A percentile compares a stretch with the other conserved stretches of the same genome.
These are phyloP conservation scores for Cephus runcator DNA, from an alignment of 2,888 invertebrate genomes.

Conservation along the genomic window DNA sequence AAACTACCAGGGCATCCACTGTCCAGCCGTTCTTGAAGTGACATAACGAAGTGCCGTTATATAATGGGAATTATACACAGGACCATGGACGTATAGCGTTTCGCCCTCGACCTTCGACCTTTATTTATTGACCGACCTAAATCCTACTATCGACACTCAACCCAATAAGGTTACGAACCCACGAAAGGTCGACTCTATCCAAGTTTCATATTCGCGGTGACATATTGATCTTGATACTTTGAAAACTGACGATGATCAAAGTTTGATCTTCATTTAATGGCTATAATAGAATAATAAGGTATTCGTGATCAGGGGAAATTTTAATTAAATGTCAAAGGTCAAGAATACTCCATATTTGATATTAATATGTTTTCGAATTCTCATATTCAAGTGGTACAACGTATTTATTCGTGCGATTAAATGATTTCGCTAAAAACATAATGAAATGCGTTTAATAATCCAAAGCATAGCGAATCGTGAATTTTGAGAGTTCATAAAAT, in stretches of 20 bases:
- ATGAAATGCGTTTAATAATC: too few relatives aligned
- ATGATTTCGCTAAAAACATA: too few relatives aligned
- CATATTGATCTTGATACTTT: not conserved
- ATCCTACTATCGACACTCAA: not conserved
- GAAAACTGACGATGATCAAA: not conserved
- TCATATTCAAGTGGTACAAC: too few relatives aligned
- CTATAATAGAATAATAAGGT: too few relatives aligned
- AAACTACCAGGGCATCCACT: conserved; percentile 13
- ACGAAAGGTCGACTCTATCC: not conserved
- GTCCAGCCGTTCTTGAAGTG: conserved; percentile 29
- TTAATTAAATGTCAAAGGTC: too few relatives aligned
- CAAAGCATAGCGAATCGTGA: too few relatives aligned
- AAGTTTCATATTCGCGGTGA: not conserved
- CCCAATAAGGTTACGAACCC: not conserved
- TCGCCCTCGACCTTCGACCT: not conserved
- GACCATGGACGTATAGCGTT: not conserved
- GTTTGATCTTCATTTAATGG: too few relatives aligned
- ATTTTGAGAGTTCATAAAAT: too few relatives aligned
- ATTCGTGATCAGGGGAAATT: too few relatives aligned
- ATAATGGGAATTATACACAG: conserved; percentile 36
- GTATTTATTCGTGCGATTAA: too few relatives aligned
- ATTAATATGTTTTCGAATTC: too few relatives aligned
- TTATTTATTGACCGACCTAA: conserved; percentile 1
- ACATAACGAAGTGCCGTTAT: conserved; percentile 40
- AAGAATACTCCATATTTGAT: too few relatives aligned